phyloP scores from a whole-genome alignment of 2,113 vertebrate genomes.

The Menura novaehollandiae region DNA sequence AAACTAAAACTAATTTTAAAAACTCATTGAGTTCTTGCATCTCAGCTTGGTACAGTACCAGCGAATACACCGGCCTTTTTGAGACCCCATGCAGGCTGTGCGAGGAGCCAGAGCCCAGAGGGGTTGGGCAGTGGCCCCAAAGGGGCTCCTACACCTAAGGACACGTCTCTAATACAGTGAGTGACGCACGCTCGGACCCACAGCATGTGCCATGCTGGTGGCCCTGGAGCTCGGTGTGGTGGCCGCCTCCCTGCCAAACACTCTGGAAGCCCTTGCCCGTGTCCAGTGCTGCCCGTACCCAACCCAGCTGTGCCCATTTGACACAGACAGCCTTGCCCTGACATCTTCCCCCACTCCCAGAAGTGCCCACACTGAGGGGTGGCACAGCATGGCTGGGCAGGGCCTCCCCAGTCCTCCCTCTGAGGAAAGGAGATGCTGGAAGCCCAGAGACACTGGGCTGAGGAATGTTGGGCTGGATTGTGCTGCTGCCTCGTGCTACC shows the following conservation, averaged over 20 bases:
- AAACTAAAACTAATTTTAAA: constrained; percentile 39
- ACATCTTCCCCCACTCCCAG: not conserved
- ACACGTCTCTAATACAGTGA: not conserved
- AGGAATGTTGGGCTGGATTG: not conserved
- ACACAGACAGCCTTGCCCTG: not conserved
- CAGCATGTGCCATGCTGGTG: rapidly evolving
- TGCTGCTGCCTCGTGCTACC: rapidly evolving
- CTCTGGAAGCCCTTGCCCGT: not conserved
- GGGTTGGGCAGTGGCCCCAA: not conserved
- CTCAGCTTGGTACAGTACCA: not conserved
- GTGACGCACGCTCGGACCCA: rapidly evolving
- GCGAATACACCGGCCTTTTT: not conserved
- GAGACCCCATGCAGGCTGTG: not conserved
- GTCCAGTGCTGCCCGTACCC: not conserved
- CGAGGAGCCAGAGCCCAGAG: not conserved
- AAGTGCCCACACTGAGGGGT: not conserved
- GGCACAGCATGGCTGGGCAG: not conserved
- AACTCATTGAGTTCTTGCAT: constrained; percentile 38
- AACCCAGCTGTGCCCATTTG: not conserved
- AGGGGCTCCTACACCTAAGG: rapidly evolving
- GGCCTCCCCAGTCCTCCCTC: not conserved
- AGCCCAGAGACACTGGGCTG: not conserved
- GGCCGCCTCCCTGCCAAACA: not conserved
- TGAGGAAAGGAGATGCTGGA: not conserved
- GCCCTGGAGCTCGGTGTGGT: rapidly evolving